Conservation (phyloP, 2,113 vertebrate genomes). For the Pelusios castaneus region DNA sequence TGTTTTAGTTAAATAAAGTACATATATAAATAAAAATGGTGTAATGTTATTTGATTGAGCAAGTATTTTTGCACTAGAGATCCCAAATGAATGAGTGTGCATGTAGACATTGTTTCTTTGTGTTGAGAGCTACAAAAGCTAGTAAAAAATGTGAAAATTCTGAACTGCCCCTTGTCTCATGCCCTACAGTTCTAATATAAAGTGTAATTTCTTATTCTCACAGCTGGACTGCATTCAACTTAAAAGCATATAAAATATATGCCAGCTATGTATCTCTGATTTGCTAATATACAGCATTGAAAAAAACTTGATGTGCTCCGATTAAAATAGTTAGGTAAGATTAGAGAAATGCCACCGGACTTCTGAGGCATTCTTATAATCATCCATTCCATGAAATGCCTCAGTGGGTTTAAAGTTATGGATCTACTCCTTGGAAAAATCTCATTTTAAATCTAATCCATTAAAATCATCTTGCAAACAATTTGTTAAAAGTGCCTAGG, state of each 20-base stretch:
- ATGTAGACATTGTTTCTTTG: neutral
- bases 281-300: conserved; percentile 69
- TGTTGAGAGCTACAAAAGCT: conserved; percentile 57
- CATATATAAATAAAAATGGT: conserved; percentile 62
- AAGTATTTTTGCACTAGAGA: conserved; percentile 42
- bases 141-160: conserved; percentile 69
- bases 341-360: conserved; percentile 62
- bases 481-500: conserved; percentile 84
- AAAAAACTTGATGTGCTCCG: conserved; percentile 74
- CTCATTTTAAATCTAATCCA: conserved; percentile 72
- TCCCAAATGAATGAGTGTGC: conserved; percentile 50
- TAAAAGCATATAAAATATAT: conserved; percentile 79
- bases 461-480: conserved; percentile 79
- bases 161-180: conserved; percentile 77
- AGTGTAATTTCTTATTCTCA: conserved; percentile 67
- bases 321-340: conserved; percentile 73
- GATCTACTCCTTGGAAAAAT: conserved; percentile 63
- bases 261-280: conserved; percentile 73
- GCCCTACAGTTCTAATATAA: conserved; percentile 75
- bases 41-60: conserved; percentile 48
- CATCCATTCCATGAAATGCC: conserved; percentile 52
- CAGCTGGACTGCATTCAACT: conserved; percentile 76
- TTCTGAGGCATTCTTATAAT: conserved; percentile 70
- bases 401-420: conserved; percentile 56
- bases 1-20: conserved; percentile 69